Conservation (phyloP, 1,140 invertebrate species). For the Anastrepha ludens region DNA sequence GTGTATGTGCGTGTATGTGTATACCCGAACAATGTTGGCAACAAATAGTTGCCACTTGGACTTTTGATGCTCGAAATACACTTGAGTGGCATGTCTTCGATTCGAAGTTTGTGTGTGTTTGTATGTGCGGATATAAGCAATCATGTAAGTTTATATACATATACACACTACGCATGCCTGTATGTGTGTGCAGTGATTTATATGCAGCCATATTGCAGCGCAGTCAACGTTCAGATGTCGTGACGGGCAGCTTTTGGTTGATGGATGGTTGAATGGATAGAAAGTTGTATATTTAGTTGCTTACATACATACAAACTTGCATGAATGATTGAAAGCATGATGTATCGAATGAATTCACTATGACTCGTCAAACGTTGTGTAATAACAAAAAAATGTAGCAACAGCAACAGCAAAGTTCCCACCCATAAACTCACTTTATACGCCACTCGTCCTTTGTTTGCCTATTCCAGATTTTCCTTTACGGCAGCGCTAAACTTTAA, state of each 20-base stretch:
- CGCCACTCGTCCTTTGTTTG: background rate
- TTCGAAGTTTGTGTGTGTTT: constrained; percentile 2
- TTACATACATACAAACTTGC: background rate
- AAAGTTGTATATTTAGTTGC: background rate
- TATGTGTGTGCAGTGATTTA: background rate
- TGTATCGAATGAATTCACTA: constrained; percentile 4
- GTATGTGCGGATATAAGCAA: background rate
- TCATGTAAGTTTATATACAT: background rate
- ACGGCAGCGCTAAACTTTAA: background rate
- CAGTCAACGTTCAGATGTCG: background rate
- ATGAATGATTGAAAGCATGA: constrained; percentile 8
- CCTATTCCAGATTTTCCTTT: constrained; percentile 26
- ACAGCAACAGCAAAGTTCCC: background rate
- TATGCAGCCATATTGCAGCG: background rate
- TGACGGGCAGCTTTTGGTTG: constrained; percentile 7
- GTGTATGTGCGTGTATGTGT: background rate
- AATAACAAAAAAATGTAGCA: background rate
- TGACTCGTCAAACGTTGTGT: background rate
- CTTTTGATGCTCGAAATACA: constrained; percentile 42
- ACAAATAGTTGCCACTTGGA: constrained; percentile 44
- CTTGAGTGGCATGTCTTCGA: constrained; percentile 30
- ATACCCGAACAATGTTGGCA: background rate
- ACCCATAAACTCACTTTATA: background rate
- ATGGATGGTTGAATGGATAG: constrained; percentile 32
- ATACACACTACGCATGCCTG: background rate